Conservation (phyloP, 2,888 invertebrate genomes). For the Melikaiella ostensackeni region DNA sequence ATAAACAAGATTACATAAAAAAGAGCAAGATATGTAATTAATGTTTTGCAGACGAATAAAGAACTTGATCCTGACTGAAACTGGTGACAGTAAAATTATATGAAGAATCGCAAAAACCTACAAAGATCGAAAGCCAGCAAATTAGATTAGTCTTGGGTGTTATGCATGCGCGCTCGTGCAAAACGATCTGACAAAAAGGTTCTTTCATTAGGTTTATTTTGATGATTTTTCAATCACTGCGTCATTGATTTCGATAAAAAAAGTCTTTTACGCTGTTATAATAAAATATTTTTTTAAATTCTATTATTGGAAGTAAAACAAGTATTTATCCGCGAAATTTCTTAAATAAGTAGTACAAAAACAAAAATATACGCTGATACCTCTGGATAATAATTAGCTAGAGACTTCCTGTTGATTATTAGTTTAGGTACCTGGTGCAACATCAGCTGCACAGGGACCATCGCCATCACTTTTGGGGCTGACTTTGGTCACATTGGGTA, state of each 20-base stretch:
- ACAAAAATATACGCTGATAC: no score
- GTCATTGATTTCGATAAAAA: background rate
- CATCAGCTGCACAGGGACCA: no score
- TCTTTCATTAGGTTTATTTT: background rate
- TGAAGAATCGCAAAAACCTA: background rate
- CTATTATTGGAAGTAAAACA: no score
- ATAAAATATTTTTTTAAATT: background rate
- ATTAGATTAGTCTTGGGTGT: conserved; percentile 13
- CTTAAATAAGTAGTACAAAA: no score
- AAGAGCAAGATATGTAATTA: background rate
- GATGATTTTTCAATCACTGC: background rate
- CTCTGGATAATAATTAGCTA: no score
- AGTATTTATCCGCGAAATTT: no score
- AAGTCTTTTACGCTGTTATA: background rate
- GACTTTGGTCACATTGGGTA: no score
- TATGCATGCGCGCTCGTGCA: conserved; percentile 15
- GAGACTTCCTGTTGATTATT: no score
- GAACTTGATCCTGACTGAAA: background rate
- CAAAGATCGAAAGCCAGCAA: conserved; percentile 13
- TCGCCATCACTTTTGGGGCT: no score
- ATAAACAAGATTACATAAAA: background rate
- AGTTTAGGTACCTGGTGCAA: no score
- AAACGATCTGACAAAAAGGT: background rate
- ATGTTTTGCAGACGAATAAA: background rate
- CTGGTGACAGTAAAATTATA: background rate